Evolutionary conservation across 2,888 invertebrate genomes (phyloP).

Genomic region (Eurytoma californica): DNA sequence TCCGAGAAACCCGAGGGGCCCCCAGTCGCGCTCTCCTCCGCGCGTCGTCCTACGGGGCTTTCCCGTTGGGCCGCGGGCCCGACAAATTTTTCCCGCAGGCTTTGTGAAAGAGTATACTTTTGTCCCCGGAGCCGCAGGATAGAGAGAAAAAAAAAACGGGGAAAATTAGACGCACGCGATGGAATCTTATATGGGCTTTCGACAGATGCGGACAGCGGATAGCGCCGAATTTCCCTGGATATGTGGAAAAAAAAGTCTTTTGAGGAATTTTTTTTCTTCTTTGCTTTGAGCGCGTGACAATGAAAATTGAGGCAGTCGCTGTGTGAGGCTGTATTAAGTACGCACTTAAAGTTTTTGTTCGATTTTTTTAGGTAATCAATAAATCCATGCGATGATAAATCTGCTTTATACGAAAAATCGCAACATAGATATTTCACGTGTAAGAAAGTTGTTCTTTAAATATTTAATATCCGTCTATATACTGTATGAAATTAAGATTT

Average conservation of each 20-base stretch:
- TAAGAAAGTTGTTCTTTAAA: no score
- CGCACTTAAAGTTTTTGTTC: no score
- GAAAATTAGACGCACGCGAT: background rate
- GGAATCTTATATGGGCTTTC: background rate
- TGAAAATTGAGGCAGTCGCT: background rate
- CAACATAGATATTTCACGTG: no score
- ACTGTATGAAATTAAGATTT: background rate
- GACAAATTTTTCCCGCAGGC: conserved; percentile 44
- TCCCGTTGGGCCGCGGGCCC: background rate
- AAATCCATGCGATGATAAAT: no score
- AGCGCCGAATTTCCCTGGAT: background rate
- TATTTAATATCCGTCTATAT: no score
- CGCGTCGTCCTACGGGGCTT: no score
- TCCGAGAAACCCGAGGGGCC: conserved; percentile 29
- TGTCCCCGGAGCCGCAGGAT: background rate
- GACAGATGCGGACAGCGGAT: background rate
- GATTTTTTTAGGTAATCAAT: no score
- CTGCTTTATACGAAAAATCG: no score
- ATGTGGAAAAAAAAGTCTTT: no score
- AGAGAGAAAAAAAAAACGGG: background rate
- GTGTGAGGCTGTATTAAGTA: background rate
- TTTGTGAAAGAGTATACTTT: background rate
- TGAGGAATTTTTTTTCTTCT: background rate
- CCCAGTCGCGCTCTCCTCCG: conserved; percentile 45
- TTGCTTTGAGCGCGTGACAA: background rate